Conservation (phyloP, 53 echinoderm and acorn worm genomes). For the Actinopyga echinites region DNA sequence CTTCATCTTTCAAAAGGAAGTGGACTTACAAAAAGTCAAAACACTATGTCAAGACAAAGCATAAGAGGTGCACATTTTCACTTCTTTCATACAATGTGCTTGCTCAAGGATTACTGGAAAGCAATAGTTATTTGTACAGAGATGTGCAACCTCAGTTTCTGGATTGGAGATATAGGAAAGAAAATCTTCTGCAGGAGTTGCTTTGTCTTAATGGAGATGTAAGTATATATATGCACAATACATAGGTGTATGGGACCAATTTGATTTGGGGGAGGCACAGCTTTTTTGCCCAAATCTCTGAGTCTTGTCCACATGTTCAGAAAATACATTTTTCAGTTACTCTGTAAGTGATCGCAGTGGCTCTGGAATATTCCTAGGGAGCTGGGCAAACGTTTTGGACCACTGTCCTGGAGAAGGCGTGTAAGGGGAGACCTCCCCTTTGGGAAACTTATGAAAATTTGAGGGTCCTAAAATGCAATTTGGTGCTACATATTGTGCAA, state of each 20-base stretch:
- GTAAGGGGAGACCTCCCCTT: no score
- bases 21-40: background rate
- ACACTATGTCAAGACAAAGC: background rate
- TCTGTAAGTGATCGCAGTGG: no score
- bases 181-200: constrained; percentile 64
- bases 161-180: constrained; percentile 71
- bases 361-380: no score
- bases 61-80: constrained; percentile 49
- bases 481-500: no score
- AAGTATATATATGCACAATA: constrained; percentile 42
- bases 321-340: no score
- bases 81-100: constrained; percentile 85
- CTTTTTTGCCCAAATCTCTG: no score
- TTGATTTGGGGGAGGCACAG: no score
- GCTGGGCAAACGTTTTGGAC: no score
- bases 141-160: constrained; percentile 57
- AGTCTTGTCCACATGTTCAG: no score
- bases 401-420: no score
- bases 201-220: constrained; percentile 69
- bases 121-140: constrained; percentile 61
- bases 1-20: constrained; percentile 10
- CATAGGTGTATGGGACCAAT: background rate
- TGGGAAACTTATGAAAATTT: no score
- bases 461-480: no score
- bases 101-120: constrained; percentile 75